Base-by-base conservation (phyloP, 2,888 invertebrate species). In the Matsumyia berberina region DNA sequence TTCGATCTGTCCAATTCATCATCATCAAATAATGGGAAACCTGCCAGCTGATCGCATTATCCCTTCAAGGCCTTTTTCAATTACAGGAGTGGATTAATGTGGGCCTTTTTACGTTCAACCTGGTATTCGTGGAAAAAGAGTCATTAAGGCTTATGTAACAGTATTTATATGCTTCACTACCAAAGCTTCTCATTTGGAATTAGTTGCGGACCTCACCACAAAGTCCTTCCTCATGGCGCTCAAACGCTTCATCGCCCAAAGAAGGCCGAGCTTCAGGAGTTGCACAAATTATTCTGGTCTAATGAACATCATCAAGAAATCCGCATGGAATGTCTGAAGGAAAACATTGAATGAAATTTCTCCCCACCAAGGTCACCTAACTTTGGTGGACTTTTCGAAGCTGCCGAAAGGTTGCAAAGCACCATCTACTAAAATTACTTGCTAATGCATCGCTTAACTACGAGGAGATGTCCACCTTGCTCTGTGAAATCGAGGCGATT, bases 21-120 rank as follows among this genome's bases (percentile, higher is more conserved):
- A 12, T 12, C 9, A n/a, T n/a, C n/a, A 29, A 33, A 53, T 53
- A n/a, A 53, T 8, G 53, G 31, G 31, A 31, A 53, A 53, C 29
- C 12, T 53, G 4, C 53, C 53, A 53, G 53, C 31, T 0, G 53
- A 53, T 31, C 53, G 53, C 7, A 8, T 53, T 7, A 3, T 15
- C 15, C 12, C 53, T 2, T 31, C 53, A 1, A 17, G 12, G 0
- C 53, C 33, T 12, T 53, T 33, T 5, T 31, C 53, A 12, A 11
- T 53, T 1, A 49, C 24, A 8, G 53, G 53, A 31, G 31, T 53
- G 3, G 53, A 53, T 33, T 53, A 33, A 5, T 53, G 33, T 11
- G 53, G 53, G 1, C 53, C 33, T 1, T 33, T 53, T n/a, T 33
- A 53, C 33, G 17, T 53, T 33, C 7, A 11, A 15, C 2, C 53